Conservation (phyloP, 2,797 vertebrate genomes). For the Fringilla coelebs region DNA sequence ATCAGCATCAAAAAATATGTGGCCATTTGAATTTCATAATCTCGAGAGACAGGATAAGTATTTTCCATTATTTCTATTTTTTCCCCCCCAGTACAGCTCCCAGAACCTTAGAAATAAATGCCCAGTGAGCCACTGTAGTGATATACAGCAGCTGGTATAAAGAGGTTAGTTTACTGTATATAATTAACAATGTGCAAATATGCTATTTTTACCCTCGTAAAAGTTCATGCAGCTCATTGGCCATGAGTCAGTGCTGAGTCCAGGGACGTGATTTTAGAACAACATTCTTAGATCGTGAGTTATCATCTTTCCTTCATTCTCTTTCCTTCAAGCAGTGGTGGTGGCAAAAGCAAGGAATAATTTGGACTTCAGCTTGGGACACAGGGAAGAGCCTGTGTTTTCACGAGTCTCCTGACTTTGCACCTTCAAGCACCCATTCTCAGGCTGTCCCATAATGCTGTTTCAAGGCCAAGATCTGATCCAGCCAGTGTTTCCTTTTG, state of each 20-base stretch:
- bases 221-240: neutral
- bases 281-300: neutral
- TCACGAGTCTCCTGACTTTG: neutral
- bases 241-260: neutral
- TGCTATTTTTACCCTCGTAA: neutral
- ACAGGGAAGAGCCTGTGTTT: neutral
- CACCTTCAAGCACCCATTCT: neutral
- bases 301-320: neutral
- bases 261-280: neutral
- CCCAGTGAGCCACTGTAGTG: neutral
- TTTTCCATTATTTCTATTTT: neutral
- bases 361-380: neutral
- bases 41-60: neutral
- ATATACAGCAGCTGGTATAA: neutral
- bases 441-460: neutral
- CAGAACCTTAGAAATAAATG: neutral
- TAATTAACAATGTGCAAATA: neutral
- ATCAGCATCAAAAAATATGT: neutral
- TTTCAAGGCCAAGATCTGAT: neutral
- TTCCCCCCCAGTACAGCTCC: neutral
- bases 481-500: neutral
- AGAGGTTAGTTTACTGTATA: neutral
- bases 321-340: neutral
- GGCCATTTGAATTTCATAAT: neutral
- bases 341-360: neutral